Conservation (phyloP, 2,888 invertebrate genomes). For the Phasia obesa region DNA sequence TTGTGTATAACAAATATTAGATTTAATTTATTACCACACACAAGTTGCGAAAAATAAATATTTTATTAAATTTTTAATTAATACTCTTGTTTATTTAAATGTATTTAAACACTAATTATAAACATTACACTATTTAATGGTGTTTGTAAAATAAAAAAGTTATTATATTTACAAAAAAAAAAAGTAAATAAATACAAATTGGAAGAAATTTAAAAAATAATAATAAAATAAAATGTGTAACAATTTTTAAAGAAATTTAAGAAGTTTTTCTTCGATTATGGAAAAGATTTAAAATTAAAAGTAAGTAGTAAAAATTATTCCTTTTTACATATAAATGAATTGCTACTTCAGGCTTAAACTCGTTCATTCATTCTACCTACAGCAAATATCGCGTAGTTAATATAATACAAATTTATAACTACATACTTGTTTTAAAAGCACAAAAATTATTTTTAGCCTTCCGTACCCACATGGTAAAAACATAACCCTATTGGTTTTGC, state of each 20-base stretch:
- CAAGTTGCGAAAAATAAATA: neutral
- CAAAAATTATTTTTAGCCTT: too few relatives aligned
- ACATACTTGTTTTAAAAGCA: too few relatives aligned
- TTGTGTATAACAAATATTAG: too few relatives aligned
- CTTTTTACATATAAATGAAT: too few relatives aligned
- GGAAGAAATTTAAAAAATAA: conserved; percentile 23
- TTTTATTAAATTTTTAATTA: conserved; percentile 9
- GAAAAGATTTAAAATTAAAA: neutral
- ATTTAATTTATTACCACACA: neutral
- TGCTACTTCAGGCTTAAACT: too few relatives aligned
- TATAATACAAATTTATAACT: too few relatives aligned
- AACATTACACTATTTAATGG: conserved; percentile 52
- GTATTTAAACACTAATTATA: conserved; percentile 44
- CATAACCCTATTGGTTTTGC: too few relatives aligned
- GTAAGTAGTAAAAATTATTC: conserved; percentile 11
- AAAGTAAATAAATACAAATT: conserved; percentile 21
- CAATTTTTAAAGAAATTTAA: conserved; percentile 59
- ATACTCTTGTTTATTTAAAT: conserved; percentile 26
- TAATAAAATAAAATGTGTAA: conserved; percentile 53
- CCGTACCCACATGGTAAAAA: too few relatives aligned
- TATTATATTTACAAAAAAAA: conserved; percentile 26
- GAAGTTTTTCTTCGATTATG: neutral
- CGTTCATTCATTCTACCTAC: too few relatives aligned
- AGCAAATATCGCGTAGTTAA: too few relatives aligned
- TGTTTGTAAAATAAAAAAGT: conserved; percentile 49